Evolutionary conservation across 2,888 invertebrate genomes (phyloP).

Genomic region (Eupithecia abbreviata): DNA sequence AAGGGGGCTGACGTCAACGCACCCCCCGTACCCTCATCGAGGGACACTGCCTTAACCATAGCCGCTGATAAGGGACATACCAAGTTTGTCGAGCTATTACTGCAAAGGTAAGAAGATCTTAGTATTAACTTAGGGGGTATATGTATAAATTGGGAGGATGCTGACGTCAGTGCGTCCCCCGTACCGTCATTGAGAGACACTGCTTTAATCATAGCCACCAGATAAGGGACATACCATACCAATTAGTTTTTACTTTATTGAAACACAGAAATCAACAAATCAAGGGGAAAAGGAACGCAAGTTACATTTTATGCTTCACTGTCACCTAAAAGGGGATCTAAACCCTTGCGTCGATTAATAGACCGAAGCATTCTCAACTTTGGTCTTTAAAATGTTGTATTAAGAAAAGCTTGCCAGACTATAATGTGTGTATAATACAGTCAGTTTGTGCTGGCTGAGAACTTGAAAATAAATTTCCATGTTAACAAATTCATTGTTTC

Average conservation of each 20-base stretch:
- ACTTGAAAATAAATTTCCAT: not conserved
- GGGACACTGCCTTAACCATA: slow-evolving; percentile 99
- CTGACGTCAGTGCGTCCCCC: not conserved
- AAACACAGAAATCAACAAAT: no score
- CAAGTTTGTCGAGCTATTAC: slow-evolving; percentile 93
- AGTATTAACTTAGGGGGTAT: not conserved
- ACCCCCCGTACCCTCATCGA: slow-evolving; percentile 97
- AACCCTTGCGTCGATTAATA: no score
- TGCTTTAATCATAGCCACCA: no score
- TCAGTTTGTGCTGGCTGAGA: not conserved
- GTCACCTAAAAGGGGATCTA: no score
- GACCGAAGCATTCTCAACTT: no score
- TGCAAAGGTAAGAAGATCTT: slow-evolving; percentile 81
- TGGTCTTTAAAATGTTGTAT: no score
- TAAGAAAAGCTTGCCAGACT: no score
- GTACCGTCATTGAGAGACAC: no score
- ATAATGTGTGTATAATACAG: not conserved
- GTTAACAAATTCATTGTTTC: not conserved
- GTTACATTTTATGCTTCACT: not conserved
- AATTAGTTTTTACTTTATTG: no score
- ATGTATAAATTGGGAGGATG: not conserved
- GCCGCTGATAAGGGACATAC: slow-evolving; percentile 99
- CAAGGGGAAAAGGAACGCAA: not conserved
- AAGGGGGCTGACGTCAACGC: slow-evolving; percentile 99
- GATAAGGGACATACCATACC: no score